phyloP scores from a whole-genome alignment of 2,797 vertebrate genomes.

The Antrozous pallidus region DNA sequence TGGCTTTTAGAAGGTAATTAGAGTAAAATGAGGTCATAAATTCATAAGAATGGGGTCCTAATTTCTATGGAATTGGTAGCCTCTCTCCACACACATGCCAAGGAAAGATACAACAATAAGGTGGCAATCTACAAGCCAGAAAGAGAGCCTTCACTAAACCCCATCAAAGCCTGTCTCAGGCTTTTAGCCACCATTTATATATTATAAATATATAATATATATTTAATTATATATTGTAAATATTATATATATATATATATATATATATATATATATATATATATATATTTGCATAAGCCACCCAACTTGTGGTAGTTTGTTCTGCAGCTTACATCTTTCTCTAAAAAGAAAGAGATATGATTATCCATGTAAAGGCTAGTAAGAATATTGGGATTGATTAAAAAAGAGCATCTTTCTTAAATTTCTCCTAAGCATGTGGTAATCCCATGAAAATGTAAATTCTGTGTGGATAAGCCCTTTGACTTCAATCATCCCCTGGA shows the following conservation, averaged over 20 bases:
- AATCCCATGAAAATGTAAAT: background rate
- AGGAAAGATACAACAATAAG: background rate
- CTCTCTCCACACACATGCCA: background rate
- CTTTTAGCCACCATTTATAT: background rate
- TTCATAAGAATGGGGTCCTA: background rate
- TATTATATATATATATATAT: background rate
- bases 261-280: background rate
- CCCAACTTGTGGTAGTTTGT: background rate
- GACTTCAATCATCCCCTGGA: background rate
- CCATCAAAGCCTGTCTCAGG: background rate
- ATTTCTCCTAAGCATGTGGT: background rate
- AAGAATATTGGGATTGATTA: background rate
- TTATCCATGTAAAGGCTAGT: background rate
- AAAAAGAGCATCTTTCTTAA: background rate
- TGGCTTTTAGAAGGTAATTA: background rate
- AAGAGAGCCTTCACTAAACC: background rate
- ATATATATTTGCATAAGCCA: background rate
- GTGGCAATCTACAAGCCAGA: background rate
- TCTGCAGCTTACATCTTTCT: background rate
- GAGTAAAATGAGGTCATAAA: background rate
- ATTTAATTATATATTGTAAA: too few species aligned
- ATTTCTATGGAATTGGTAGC: background rate
- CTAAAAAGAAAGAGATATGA: background rate
- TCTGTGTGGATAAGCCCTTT: background rate
- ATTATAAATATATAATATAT: background rate